phyloP scores from a whole-genome alignment of 2,113 vertebrate species.

The Mionectes macconnelli region DNA sequence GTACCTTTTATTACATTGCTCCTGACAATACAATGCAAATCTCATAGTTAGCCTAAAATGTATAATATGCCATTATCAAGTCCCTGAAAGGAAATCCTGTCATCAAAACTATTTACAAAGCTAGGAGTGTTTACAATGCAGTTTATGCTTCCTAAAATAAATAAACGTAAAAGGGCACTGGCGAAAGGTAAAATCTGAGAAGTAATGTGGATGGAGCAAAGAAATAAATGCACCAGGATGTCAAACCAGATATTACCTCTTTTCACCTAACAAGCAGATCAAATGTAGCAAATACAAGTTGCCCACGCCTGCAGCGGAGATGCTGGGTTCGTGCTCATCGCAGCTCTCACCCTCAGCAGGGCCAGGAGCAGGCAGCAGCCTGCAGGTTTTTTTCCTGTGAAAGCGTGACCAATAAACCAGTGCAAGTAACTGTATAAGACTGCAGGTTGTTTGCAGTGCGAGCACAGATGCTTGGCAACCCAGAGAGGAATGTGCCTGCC shows the following conservation, averaged over 20 bases:
- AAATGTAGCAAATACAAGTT: neutral
- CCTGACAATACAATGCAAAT: neutral
- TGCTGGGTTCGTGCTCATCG: neutral
- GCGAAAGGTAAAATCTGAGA: neutral
- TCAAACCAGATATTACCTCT: neutral
- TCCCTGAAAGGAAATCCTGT: neutral
- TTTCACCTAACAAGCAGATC: neutral
- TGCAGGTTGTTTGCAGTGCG: conserved; percentile 31
- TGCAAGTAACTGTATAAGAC: conserved; percentile 38
- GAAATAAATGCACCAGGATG: neutral
- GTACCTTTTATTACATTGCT: neutral
- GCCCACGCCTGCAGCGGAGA: neutral
- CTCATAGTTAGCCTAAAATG: neutral
- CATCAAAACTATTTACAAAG: neutral
- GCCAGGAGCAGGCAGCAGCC: neutral
- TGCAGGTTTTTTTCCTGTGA: neutral
- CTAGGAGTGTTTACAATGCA: neutral
- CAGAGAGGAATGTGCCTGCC: conserved; percentile 33
- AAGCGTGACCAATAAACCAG: conserved; percentile 41
- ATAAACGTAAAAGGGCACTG: neutral
- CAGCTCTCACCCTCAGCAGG: neutral
- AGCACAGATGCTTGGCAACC: conserved; percentile 58
- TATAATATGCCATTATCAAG: neutral
- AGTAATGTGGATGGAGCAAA: neutral
- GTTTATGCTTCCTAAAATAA: neutral